Conservation (phyloP, 2,113 vertebrate species). For the Oryzias woworae region DNA sequence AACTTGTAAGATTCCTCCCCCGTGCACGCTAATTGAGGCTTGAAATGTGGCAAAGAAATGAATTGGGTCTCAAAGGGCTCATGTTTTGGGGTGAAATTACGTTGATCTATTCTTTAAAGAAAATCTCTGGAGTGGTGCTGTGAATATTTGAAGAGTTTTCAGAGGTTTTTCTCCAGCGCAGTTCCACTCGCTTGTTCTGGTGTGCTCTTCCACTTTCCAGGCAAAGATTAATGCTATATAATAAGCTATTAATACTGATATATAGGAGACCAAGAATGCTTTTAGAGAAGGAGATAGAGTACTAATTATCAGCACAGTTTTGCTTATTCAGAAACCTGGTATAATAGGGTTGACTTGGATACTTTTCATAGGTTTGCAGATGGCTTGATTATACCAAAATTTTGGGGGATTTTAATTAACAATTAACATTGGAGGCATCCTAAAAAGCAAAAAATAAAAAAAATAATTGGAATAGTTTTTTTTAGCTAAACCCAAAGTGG, state of each 20-base stretch:
- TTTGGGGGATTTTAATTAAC: too few relatives aligned
- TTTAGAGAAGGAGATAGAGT: too few relatives aligned
- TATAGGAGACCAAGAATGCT: too few relatives aligned
- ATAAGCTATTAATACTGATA: background rate
- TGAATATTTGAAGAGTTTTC: constrained; percentile 50
- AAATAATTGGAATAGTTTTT: too few relatives aligned
- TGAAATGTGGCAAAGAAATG: constrained; percentile 43
- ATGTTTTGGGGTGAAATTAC: constrained; percentile 38
- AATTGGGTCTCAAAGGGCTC: constrained; percentile 46
- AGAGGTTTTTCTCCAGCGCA: constrained; percentile 33
- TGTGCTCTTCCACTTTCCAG: constrained; percentile 5
- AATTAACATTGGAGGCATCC: too few relatives aligned
- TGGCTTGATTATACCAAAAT: too few relatives aligned
- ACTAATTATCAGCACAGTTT: too few relatives aligned
- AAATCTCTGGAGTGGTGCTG: constrained; percentile 53
- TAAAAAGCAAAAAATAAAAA: too few relatives aligned
- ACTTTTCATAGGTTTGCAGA: too few relatives aligned
- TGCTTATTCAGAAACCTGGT: too few relatives aligned
- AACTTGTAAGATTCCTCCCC: constrained; percentile 43
- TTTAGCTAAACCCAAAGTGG: too few relatives aligned
- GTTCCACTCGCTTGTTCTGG: constrained; percentile 30
- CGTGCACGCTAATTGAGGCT: constrained; percentile 51
- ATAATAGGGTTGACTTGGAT: too few relatives aligned
- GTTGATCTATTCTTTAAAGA: constrained; percentile 59
- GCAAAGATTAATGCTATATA: background rate